phyloP scores from a whole-genome alignment of 2,888 invertebrate genomes.

The Norana najaformis region DNA sequence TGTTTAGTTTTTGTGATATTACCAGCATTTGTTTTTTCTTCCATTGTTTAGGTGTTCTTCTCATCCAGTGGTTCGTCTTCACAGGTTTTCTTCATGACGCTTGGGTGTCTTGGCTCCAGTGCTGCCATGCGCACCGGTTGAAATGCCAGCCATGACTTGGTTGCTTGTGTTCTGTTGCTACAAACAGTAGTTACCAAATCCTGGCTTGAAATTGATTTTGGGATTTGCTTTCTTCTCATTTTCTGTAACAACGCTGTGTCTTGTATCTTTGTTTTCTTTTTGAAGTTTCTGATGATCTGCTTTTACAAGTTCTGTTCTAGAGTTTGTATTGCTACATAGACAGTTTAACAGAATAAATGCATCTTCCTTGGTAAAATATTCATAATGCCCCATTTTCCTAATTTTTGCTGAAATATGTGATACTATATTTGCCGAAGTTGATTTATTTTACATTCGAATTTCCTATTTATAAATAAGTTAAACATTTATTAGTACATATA shows the following conservation, averaged over 20 bases:
- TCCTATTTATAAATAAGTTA: conserved; percentile 1
- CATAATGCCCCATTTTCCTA: not conserved
- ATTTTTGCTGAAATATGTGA: not conserved
- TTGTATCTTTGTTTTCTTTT: not conserved
- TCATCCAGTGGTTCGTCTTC: not conserved
- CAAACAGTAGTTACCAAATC: not conserved
- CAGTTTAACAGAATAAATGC: not conserved
- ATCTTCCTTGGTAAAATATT: not conserved
- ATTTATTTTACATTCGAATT: not conserved
- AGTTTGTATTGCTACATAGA: not conserved
- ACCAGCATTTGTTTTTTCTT: not conserved
- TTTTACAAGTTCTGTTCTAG: not conserved
- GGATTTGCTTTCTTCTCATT: not conserved
- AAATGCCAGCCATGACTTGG: not conserved
- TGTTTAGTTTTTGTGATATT: not conserved
- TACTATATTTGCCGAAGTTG: not conserved
- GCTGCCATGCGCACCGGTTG: not conserved
- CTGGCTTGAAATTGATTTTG: not conserved
- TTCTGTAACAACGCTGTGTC: not conserved
- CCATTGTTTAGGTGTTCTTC: conserved; percentile 1
- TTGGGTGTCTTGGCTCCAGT: not conserved
- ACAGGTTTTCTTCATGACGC: not conserved
- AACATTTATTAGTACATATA: not conserved
- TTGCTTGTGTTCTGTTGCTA: not conserved
- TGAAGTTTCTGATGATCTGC: not conserved